A percentile compares a stretch with the other conserved stretches of the same genome.
These are phyloP conservation scores for Scyliorhinus canicula DNA, from an alignment of 2,797 vertebrate genomes.

Conservation along the genomic window DNA sequence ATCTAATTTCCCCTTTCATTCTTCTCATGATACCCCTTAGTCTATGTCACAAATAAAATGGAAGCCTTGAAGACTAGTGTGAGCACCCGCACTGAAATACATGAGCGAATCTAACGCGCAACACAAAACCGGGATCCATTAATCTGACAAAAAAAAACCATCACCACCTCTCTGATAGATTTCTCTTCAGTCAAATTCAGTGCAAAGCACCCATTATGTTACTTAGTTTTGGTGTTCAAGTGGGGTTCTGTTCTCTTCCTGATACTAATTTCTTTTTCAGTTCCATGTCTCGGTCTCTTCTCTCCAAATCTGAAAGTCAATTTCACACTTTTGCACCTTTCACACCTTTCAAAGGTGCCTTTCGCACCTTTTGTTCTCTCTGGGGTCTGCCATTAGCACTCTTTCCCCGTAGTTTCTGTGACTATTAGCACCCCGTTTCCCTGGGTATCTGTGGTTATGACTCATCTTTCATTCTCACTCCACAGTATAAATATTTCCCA, in stretches of 20 bases:
- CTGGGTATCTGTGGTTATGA: too few relatives aligned
- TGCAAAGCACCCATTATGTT: background rate
- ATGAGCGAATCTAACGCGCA: background rate
- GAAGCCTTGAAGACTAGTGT: too few relatives aligned
- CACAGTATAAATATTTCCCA: too few relatives aligned
- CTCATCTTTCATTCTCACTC: too few relatives aligned
- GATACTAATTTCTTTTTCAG: background rate
- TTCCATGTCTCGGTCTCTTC: background rate
- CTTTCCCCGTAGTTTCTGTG: too few relatives aligned
- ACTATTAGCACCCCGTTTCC: too few relatives aligned
- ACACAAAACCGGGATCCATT: background rate
- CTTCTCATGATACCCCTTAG: background rate
- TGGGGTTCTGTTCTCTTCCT: background rate
- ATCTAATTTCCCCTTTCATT: background rate
- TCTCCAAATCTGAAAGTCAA: background rate
- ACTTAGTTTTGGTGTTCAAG: background rate
- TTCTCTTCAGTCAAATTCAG: too few relatives aligned
- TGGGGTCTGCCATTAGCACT: too few relatives aligned
- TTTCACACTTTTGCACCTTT: too few relatives aligned
- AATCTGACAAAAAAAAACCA: background rate
- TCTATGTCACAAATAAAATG: background rate
- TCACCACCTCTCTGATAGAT: background rate
- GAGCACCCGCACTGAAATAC: background rate
- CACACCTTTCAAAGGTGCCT: too few relatives aligned
- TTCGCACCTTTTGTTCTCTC: too few relatives aligned